Conservation (phyloP, 2,888 invertebrate genomes). For the Meiosimyza platycephala region DNA sequence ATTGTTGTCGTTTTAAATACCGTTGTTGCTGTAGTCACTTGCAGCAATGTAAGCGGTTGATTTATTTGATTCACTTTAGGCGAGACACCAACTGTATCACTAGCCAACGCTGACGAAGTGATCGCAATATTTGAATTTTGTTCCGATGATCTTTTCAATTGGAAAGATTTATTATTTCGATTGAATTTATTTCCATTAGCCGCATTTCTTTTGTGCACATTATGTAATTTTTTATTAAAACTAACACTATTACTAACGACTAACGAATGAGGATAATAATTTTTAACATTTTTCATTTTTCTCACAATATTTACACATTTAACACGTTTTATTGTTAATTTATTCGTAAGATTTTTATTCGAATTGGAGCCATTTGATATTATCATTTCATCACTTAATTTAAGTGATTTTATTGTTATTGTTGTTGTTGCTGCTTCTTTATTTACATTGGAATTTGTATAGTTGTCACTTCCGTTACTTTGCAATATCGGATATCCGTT, state of each 20-base stretch:
- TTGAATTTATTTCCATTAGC: conserved; percentile 12
- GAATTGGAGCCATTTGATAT: background rate
- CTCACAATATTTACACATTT: conserved; percentile 22
- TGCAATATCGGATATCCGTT: conserved; percentile 28
- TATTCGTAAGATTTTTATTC: conserved; percentile 29
- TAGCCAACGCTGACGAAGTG: conserved; percentile 35
- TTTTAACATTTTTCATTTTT: conserved; percentile 9
- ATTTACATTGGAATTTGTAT: conserved; percentile 41
- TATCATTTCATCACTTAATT: background rate
- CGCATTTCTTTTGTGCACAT: conserved; percentile 27
- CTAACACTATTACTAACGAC: background rate
- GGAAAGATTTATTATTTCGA: too few species aligned
- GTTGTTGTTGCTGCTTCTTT: conserved; percentile 28
- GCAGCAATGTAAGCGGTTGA: conserved; percentile 60
- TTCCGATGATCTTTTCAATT: conserved; percentile 41
- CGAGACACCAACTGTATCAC: conserved; percentile 15
- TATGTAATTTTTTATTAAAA: conserved; percentile 18
- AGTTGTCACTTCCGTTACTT: conserved; percentile 27
- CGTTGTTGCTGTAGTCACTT: conserved; percentile 42
- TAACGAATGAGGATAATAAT: background rate
- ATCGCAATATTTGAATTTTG: conserved; percentile 49
- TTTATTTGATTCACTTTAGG: conserved; percentile 48
- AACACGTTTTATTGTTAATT: conserved; percentile 28
- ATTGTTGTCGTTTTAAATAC: too few species aligned
- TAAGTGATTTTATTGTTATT: background rate